Percentiles rank a stretch among this genome's conserved stretches.
Conservation (phyloP, 2,797 vertebrate genomes). For the Rhinoraja longicauda region DNA sequence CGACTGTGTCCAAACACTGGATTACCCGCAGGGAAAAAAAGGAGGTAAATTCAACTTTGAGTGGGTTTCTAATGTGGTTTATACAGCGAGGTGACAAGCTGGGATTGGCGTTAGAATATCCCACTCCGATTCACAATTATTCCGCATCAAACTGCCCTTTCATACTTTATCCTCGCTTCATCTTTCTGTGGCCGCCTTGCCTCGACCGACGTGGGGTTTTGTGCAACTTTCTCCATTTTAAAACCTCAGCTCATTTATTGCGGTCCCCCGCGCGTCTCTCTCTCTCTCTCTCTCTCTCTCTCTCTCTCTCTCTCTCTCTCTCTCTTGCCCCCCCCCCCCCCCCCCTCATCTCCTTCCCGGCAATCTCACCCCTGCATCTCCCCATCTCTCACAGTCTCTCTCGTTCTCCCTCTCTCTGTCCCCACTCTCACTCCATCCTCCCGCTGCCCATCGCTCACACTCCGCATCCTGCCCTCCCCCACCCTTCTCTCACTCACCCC, state of each 20-base stretch:
- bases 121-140: background rate
- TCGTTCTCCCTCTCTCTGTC: background rate
- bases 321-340: background rate
- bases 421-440: background rate
- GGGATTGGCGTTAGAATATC: background rate
- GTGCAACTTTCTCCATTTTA: background rate
- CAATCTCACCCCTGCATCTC: background rate
- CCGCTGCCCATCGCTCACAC: background rate
- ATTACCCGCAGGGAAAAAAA: background rate
- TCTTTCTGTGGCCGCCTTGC: background rate
- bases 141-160: background rate
- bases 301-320: too few relatives aligned
- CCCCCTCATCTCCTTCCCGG: too few relatives aligned
- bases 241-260: background rate
- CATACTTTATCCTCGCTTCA: background rate
- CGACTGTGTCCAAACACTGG: background rate
- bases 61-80: background rate
- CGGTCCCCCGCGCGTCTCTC: background rate
- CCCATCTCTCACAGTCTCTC: background rate
- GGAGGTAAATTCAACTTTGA: background rate
- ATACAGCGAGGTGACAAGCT: background rate
- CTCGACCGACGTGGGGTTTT: background rate
- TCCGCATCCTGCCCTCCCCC: background rate
- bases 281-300: slow-evolving; percentile 24
- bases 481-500: background rate